These are phyloP conservation scores for Battus philenor DNA, from an alignment of 1,140 invertebrate genomes.

Conservation along the genomic window DNA sequence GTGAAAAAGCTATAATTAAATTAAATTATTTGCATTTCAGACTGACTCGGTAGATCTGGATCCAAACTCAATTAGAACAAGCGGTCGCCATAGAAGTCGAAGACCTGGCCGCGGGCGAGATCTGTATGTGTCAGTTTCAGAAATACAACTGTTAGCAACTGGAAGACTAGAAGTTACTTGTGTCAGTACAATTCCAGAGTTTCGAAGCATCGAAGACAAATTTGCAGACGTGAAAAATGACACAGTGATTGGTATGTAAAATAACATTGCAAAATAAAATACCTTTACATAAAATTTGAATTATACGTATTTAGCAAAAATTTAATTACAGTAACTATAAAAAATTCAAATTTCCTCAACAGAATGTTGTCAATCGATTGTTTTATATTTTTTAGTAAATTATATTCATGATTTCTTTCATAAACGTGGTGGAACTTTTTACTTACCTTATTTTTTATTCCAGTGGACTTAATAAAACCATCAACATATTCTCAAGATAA, in stretches of 20 bases:
- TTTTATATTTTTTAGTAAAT: conserved; percentile 6
- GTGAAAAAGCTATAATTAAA: too few species aligned
- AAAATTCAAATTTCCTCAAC: too few species aligned
- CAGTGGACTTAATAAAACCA: conserved; percentile 50
- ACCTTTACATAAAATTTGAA: too few species aligned
- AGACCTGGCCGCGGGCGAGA: conserved; percentile 41
- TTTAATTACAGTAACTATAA: too few species aligned
- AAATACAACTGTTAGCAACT: conserved; percentile 78
- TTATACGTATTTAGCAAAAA: too few species aligned
- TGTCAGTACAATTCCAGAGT: conserved; percentile 80
- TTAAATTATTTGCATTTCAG: too few species aligned
- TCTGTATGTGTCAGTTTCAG: conserved; percentile 73
- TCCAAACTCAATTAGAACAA: conserved; percentile 33
- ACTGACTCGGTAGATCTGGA: too few species aligned
- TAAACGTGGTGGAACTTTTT: too few species aligned
- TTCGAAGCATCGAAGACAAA: conserved; percentile 63
- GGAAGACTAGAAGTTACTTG: conserved; percentile 80
- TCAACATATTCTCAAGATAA: conserved; percentile 35
- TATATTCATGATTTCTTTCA: too few species aligned
- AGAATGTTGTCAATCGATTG: too few species aligned
- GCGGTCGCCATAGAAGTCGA: conserved; percentile 44
- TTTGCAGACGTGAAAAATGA: conserved; percentile 71
- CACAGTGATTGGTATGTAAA: conserved; percentile 57
- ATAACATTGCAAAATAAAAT: too few species aligned
- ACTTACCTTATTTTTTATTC: too few species aligned